Percentiles rank a stretch among this genome's conserved stretches.
Evolutionary conservation across 2,797 vertebrate species (phyloP).

Genomic region (Pseudopleuronectes americanus): DNA sequence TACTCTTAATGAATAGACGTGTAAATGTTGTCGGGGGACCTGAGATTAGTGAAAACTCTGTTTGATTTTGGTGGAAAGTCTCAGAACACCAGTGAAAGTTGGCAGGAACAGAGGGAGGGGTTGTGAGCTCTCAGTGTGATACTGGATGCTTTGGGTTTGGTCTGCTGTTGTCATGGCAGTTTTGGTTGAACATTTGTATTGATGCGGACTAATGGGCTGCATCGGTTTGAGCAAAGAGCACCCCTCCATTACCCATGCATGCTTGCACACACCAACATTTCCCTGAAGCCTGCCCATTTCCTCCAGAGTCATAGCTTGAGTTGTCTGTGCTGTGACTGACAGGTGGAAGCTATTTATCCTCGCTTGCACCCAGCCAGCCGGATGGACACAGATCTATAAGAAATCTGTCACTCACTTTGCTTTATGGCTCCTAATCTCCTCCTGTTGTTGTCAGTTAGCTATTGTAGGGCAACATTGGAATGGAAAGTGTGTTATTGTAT

Average conservation of each 20-base stretch:
- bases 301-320: constrained; percentile 34
- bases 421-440: constrained; percentile 10
- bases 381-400: constrained; percentile 27
- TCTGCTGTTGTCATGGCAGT: constrained; percentile 77
- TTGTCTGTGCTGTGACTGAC: constrained; percentile 44
- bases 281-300: constrained; percentile 20
- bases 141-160: constrained; percentile 60
- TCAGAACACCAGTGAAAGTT: constrained; percentile 25
- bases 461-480: neutral
- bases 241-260: constrained; percentile 38
- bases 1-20: neutral
- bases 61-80: constrained; percentile 32
- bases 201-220: constrained; percentile 66
- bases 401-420: constrained; percentile 21
- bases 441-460: constrained; percentile 1
- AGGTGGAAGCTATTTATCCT: constrained; percentile 33
- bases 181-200: constrained; percentile 64
- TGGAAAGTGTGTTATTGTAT: neutral
- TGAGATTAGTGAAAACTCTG: constrained; percentile 27
- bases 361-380: constrained; percentile 13
- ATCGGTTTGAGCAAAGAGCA: constrained; percentile 39
- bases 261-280: constrained; percentile 27
- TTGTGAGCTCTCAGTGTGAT: constrained; percentile 54
- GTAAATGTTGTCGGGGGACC: constrained; percentile 21
- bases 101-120: constrained; percentile 20